A percentile compares a stretch with the other conserved stretches of the same genome.
phyloP scores from a whole-genome alignment of 2,113 vertebrate species.

The Cyphomyrus discorhynchus region DNA sequence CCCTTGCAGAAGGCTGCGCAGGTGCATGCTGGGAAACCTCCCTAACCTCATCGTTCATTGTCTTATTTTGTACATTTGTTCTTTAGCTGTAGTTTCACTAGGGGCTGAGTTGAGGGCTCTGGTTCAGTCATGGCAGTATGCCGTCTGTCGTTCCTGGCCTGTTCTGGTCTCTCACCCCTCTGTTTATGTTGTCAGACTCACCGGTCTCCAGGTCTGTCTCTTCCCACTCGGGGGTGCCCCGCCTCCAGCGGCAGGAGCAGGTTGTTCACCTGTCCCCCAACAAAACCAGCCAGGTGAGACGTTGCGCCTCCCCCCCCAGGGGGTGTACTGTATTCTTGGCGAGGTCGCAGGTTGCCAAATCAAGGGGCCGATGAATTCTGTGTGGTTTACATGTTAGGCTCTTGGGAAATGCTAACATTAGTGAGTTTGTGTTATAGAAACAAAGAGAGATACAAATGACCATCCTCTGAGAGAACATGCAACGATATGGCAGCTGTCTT shows the following conservation, averaged over 20 bases:
- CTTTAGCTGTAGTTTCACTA: neutral
- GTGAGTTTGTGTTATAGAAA: neutral
- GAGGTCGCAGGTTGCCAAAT: neutral
- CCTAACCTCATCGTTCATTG: neutral
- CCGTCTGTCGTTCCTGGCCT: neutral
- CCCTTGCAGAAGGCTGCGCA: neutral
- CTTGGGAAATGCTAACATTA: neutral
- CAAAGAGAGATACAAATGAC: neutral
- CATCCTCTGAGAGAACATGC: neutral
- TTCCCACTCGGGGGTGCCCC: slow-evolving; percentile 69
- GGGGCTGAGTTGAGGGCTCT: neutral
- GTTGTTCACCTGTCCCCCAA: slow-evolving; percentile 79
- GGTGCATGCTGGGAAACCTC: neutral
- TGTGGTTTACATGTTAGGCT: neutral
- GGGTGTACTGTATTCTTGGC: neutral
- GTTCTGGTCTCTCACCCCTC: neutral
- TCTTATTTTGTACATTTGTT: neutral
- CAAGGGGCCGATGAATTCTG: neutral
- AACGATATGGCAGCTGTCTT: neutral
- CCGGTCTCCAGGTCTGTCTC: slow-evolving; percentile 69
- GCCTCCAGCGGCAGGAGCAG: slow-evolving; percentile 77
- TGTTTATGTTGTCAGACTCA: slow-evolving; percentile 64
- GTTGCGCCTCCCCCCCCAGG: neutral
- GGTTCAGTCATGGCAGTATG: neutral
- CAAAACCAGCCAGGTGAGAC: slow-evolving; percentile 79